Base-by-base conservation (phyloP, 2,797 vertebrate species). In the Muscicapa comitata region DNA sequence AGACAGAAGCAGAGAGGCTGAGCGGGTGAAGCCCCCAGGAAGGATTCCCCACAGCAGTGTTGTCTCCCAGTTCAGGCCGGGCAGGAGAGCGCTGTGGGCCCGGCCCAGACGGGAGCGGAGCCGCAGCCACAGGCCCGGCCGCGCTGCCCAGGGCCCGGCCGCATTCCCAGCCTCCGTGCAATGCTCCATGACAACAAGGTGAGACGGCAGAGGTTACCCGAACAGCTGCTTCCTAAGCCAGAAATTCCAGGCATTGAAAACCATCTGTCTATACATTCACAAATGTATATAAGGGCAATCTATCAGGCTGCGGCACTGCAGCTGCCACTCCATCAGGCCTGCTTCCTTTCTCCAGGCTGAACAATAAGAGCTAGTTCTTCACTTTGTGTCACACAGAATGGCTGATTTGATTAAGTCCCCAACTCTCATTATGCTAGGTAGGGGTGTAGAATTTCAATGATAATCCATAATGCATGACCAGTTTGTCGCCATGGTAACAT, bases 391-490 rank as follows among this genome's bases (percentile, higher is more conserved):
- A 98, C 98, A 98, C 98, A 99, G 99, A 99, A 99, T 99, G 98
- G 99, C 99, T 99, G 99, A 99, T 99, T 99, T 99, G 99, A 99
- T 99, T 99, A 99, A 99, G 99, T 99, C 99, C 99, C 98, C 98
- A 98, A 98, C 98, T 99, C 99, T 99, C 99, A 99, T 99, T 99
- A 99, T 99, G 99, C 99, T 99, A 99, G 99, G 99, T 99, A 99
- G 99, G 99, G 99, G 99, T 99, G 99, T 99, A 99, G 99, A 99
- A 99, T 99, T 99, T 99, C 99, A 99, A 99, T 99, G 99, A 99
- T 99, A 99, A 99, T 99, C 99, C 99, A 99, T 99, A 99, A 99
- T 99, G 99, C 99, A 99, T 99, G 99, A 99, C 99, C 99, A 99
- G 98, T 98, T 99, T 98, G 99, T 99, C 98, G 82, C 99, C 99